These are phyloP conservation scores for Lissonota sp. DNA, from an alignment of 2,888 invertebrate genomes.

Conservation along the genomic window DNA sequence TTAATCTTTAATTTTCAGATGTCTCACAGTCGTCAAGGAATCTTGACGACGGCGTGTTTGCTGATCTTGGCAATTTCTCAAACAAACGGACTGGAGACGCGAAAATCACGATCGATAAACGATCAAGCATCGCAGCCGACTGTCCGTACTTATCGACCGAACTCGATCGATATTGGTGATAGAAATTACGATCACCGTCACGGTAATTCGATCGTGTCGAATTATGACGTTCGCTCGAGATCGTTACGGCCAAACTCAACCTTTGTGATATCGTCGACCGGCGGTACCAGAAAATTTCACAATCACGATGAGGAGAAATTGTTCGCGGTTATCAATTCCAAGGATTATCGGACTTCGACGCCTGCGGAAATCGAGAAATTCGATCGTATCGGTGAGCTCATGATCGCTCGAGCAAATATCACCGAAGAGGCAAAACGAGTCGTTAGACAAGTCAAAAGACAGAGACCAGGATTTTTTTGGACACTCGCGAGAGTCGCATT, in stretches of 20 bases:
- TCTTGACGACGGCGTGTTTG: constrained; percentile 29
- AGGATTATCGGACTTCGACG: constrained; percentile 43
- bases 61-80: not conserved
- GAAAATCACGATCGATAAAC: constrained; percentile 50
- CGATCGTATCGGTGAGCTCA: constrained; percentile 71
- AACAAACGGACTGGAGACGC: constrained; percentile 16
- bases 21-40: constrained; percentile 14
- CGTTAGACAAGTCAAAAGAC: constrained; percentile 76
- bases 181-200: constrained; percentile 6
- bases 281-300: constrained; percentile 5
- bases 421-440: constrained; percentile 78
- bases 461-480: constrained; percentile 81
- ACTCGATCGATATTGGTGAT: constrained; percentile 30
- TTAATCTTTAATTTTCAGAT: constrained; percentile 47
- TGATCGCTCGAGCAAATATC: constrained; percentile 70
- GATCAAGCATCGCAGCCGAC: not conserved
- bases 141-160: constrained; percentile 11
- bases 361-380: constrained; percentile 64
- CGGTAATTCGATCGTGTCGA: not conserved
- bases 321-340: constrained; percentile 49
- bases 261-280: not conserved
- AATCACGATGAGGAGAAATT: constrained; percentile 49
- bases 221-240: not conserved
- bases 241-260: not conserved
- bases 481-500: constrained; percentile 79